Conservation (phyloP, 2,797 vertebrate genomes). For the Gymnocypris eckloni region DNA sequence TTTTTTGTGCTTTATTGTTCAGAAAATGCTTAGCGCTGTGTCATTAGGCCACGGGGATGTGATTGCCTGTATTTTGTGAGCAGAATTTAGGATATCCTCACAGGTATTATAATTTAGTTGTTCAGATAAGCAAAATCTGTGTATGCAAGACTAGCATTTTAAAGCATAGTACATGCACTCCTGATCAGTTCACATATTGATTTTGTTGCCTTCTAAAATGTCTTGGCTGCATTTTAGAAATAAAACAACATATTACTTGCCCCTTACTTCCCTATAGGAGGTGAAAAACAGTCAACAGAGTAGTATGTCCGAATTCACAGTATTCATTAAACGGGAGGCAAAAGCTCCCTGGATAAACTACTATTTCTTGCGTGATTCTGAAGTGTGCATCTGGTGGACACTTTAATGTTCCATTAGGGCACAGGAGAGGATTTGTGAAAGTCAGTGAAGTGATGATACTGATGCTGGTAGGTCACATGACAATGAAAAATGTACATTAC, state of each 20-base stretch:
- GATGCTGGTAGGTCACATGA: background rate
- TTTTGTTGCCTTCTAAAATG: background rate
- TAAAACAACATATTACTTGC: too few relatives aligned
- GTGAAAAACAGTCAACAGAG: too few relatives aligned
- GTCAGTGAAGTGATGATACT: background rate
- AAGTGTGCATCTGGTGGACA: background rate
- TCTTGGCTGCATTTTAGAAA: background rate
- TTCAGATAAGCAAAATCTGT: background rate
- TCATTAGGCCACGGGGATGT: conserved; percentile 52
- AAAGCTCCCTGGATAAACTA: background rate
- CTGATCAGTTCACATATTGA: background rate
- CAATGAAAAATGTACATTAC: background rate
- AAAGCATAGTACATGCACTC: background rate
- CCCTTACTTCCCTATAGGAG: background rate
- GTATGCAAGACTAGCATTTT: background rate
- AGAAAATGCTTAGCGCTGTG: conserved; percentile 47
- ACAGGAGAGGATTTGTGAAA: background rate
- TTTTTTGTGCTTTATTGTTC: conserved; percentile 47
- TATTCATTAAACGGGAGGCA: background rate
- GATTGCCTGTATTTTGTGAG: conserved; percentile 22
- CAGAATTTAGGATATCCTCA: background rate
- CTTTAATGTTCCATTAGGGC: too few relatives aligned
- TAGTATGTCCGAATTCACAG: too few relatives aligned
- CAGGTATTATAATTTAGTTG: background rate
- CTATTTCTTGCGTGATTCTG: background rate